Evolutionary conservation across 2,113 vertebrate species (phyloP).

Genomic region (Tonatia bakeri): DNA sequence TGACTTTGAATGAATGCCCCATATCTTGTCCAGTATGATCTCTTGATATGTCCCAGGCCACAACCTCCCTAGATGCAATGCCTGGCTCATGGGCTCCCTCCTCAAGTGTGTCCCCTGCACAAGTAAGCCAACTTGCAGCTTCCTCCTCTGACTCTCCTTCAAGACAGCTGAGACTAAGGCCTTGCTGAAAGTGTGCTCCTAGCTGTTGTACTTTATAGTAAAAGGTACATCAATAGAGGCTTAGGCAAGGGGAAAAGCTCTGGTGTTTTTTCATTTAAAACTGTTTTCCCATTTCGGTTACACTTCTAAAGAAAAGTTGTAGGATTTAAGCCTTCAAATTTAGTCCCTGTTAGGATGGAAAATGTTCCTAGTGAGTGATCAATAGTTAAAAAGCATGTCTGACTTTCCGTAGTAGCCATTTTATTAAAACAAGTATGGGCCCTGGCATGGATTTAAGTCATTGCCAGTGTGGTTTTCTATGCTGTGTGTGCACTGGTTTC

Average conservation of each 20-base stretch:
- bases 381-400: constrained; percentile 31
- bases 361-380: constrained; percentile 1
- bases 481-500: neutral
- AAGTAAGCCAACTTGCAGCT: neutral
- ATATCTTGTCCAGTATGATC: neutral
- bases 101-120: neutral
- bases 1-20: neutral
- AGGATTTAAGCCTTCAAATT: constrained; percentile 34
- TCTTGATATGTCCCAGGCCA: neutral
- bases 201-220: neutral
- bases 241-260: neutral
- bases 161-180: neutral
- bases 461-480: neutral
- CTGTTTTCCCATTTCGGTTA: neutral
- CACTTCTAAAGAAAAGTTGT: neutral
- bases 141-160: neutral
- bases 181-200: neutral
- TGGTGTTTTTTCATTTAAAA: neutral
- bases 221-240: neutral
- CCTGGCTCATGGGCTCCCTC: neutral
- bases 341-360: neutral
- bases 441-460: neutral
- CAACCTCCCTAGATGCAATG: neutral
- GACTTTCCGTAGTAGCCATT: neutral
- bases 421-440: neutral